Evolutionary conservation across 30 jellyfish, hydroid and myxozoan genomes (phyloP).

Genomic region (Chironex yamaguchii): DNA sequence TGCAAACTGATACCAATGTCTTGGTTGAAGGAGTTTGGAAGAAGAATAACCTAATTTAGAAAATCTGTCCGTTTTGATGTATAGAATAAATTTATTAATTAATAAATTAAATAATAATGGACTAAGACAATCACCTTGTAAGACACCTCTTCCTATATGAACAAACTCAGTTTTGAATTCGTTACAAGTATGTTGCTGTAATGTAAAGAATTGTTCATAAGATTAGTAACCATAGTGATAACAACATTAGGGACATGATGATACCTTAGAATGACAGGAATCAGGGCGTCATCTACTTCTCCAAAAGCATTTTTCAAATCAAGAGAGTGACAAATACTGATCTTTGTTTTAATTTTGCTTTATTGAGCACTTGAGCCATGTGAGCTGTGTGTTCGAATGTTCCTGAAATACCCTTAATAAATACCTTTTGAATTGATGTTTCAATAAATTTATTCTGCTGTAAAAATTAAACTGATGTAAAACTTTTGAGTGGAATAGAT

Average conservation of each 20-base stretch:
- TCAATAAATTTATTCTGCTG: too few relatives aligned
- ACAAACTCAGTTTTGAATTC: not conserved
- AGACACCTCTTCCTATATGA: conserved; percentile 4
- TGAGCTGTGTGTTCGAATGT: too few relatives aligned
- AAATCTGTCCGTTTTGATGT: not conserved
- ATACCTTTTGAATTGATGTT: too few relatives aligned
- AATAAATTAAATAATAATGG: conserved; percentile 8
- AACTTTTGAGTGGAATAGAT: too few relatives aligned
- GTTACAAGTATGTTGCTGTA: not conserved
- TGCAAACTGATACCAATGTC: conserved; percentile 24
- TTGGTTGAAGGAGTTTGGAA: not conserved
- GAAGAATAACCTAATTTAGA: not conserved
- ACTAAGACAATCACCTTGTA: conserved; percentile 2
- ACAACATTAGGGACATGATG: not conserved
- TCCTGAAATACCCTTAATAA: too few relatives aligned
- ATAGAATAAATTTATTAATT: not conserved
- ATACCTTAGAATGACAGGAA: not conserved
- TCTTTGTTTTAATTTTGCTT: too few relatives aligned
- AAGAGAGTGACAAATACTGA: too few relatives aligned
- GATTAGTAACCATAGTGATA: not conserved
- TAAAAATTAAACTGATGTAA: too few relatives aligned
- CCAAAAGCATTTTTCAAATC: not conserved
- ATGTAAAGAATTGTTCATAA: not conserved
- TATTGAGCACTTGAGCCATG: too few relatives aligned
- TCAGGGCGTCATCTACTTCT: not conserved